Base-by-base conservation (phyloP, 2,797 vertebrate genomes). In the Amphiprion clarkii region DNA sequence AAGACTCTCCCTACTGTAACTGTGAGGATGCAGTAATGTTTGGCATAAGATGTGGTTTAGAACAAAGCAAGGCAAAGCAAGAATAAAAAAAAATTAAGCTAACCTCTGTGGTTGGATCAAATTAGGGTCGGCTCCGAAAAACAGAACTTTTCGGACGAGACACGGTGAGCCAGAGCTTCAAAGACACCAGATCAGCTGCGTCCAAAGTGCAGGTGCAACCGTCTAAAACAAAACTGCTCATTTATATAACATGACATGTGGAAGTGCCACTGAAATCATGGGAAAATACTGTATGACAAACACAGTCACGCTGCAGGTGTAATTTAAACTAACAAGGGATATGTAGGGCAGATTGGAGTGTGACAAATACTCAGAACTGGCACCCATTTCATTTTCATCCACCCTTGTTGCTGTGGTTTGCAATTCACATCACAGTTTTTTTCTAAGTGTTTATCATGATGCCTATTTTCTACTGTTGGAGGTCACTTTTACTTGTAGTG, bases 131-230 rank as follows among this genome's bases (percentile, higher is more conserved):
- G 40, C 29, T 66, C 27, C 57, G 19, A 76, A 76, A 75, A 60
- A 49, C 23, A 48, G 25, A 49, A 7, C 9, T 61, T 62, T 67
- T 59, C 39, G 72, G 23, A 57, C 17, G 29, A 44, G 65, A 70
- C 8, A 57, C 46, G 70, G 71, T 68, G 54, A 39, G 49, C 46
- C 56, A n/a, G n/a, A 67, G 49, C 56, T 55, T 85, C 73, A 81
- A 59, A 61, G 62, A 58, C 39, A 48, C 56, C 4, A 4, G 6
- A 73, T 74, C 76, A 82, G 67, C 69, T 78, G 69, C 16, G 54
- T 49, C 76, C 70, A 58, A 27, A 60, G 48, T 79, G 75, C 75
- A 79, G 81, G 78, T 86, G 85, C 64, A 81, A 69, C 59, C 48
- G 67, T 82, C 59, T 36, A 60, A 83, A 87, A 83, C 79, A 49